phyloP scores from a whole-genome alignment of 2,888 invertebrate species.

The Acronicta leporina region DNA sequence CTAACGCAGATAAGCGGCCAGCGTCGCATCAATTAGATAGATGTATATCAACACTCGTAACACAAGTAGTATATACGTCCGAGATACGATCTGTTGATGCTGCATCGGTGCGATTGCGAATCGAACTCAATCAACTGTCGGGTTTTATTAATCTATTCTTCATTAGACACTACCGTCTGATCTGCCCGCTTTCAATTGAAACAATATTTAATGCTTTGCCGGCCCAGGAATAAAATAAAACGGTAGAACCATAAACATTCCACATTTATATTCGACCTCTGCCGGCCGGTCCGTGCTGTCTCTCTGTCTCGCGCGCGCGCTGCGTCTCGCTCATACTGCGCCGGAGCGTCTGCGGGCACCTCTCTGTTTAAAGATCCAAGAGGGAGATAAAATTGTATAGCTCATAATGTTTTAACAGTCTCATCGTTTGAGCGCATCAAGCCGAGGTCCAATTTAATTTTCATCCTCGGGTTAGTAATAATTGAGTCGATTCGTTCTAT shows the following conservation, averaged over 20 bases:
- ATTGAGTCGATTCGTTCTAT: conserved; percentile 87
- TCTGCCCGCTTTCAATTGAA: conserved; percentile 88
- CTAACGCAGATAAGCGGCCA: conserved; percentile 12
- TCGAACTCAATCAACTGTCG: conserved; percentile 80
- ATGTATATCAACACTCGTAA: conserved; percentile 72
- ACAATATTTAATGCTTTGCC: conserved; percentile 88
- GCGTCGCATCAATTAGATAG: conserved; percentile 49
- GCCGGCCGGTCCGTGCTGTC: conserved; percentile 73
- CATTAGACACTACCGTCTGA: conserved; percentile 84
- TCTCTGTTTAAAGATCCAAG: conserved; percentile 79
- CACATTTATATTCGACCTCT: conserved; percentile 89
- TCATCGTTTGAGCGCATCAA: conserved; percentile 65
- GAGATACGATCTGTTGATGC: conserved; percentile 59
- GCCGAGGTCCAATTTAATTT: conserved; percentile 79
- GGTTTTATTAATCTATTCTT: conserved; percentile 81
- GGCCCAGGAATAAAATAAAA: conserved; percentile 87
- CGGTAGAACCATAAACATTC: conserved; percentile 89
- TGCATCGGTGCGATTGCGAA: conserved; percentile 74
- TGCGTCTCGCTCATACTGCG: conserved; percentile 79
- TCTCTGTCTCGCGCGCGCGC: conserved; percentile 65
- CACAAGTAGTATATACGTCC: conserved; percentile 70
- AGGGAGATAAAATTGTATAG: conserved; percentile 85
- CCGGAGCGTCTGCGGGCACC: conserved; percentile 82
- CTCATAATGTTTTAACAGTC: conserved; percentile 88
- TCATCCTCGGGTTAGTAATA: conserved; percentile 80